These are phyloP conservation scores for Sorex fumeus DNA, from an alignment of 2,113 vertebrate genomes.

Conservation along the genomic window DNA sequence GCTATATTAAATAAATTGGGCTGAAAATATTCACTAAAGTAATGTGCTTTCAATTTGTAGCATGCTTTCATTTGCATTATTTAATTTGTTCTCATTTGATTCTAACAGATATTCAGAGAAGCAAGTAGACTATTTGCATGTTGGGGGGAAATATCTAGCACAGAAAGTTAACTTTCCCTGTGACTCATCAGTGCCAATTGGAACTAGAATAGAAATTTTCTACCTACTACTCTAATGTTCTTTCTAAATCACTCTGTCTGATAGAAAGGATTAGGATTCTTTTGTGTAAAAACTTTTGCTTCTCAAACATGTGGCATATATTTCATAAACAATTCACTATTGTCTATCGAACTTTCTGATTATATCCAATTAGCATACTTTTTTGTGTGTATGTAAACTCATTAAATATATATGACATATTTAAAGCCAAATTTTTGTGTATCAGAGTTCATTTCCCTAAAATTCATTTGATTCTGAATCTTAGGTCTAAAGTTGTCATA, in stretches of 20 bases:
- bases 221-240: not conserved
- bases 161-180: not conserved
- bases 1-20: not conserved
- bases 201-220: conserved; percentile 20
- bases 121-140: conserved; percentile 8
- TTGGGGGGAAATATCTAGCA: conserved; percentile 3
- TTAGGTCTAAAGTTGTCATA: conserved; percentile 55
- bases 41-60: not conserved
- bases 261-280: not conserved
- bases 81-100: conserved; percentile 50
- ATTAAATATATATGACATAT: no score
- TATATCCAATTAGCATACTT: no score
- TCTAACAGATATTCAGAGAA: conserved; percentile 17
- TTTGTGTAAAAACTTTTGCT: not conserved
- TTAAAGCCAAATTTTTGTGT: no score
- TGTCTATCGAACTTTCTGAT: no score
- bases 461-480: conserved; percentile 8
- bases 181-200: not conserved
- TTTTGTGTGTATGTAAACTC: no score
- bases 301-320: no score
- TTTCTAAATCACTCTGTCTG: not conserved
- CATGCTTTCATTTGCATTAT: conserved; percentile 13
- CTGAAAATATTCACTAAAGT: not conserved
- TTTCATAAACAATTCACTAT: no score
- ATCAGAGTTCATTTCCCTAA: no score